Evolutionary conservation across 1,140 invertebrate species (phyloP).

Genomic region (Drosophila micromelanica): DNA sequence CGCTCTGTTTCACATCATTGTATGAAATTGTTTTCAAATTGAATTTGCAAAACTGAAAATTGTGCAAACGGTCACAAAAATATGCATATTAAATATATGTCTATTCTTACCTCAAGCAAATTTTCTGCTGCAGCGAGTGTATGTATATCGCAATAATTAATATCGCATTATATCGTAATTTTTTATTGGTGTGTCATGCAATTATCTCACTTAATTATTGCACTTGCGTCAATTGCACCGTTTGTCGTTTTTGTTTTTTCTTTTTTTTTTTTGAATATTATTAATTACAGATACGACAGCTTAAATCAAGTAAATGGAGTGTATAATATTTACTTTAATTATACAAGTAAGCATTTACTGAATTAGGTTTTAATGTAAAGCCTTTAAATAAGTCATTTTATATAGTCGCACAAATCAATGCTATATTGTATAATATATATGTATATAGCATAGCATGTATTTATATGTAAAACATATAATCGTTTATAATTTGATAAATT

Average conservation of each 20-base stretch:
- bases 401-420: no score
- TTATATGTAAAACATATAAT: not conserved
- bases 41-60: conserved; percentile 43
- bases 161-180: no score
- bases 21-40: conserved; percentile 76
- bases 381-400: no score
- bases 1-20: conserved; percentile 74
- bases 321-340: conserved; percentile 5
- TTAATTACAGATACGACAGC: conserved; percentile 20
- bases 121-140: no score
- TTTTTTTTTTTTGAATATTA: conserved; percentile 21
- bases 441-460: not conserved
- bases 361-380: not conserved
- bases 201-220: conserved; percentile 30
- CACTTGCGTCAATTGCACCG: conserved; percentile 11
- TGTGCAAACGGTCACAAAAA: conserved; percentile 11
- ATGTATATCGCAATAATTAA: no score
- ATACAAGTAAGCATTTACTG: not conserved
- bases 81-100: not conserved
- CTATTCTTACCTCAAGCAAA: not conserved
- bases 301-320: not conserved
- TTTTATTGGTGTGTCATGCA: conserved; percentile 26
- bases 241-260: conserved; percentile 21
- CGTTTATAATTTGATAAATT: not conserved
- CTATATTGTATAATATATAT: no score